Evolutionary conservation across 2,113 vertebrate species (phyloP), one percentile per base, ranked within the genome.

Genomic region (Hippocampus mohnikei): DNA sequence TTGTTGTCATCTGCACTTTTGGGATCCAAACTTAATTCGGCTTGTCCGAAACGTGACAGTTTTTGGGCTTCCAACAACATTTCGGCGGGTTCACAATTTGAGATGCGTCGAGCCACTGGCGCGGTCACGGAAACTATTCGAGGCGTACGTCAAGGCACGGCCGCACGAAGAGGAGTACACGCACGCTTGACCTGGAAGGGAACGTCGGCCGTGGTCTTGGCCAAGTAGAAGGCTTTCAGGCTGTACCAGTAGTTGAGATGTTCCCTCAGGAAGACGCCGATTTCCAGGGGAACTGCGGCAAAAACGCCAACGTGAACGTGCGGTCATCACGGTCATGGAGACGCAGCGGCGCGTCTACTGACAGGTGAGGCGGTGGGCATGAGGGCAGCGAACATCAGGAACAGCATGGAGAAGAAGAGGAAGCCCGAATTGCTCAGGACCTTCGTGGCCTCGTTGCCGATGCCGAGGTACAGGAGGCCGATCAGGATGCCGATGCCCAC

Each of bases 331-430:
- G n/a, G 3, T 41, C 41, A 7, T 42, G 5, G 41, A 10, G 10
- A 42, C 41, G 41, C 2, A 10, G 20, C 1, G n/a, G 6, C 16
- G 10, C 12, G 44, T 2, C 44, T 12, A 79, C 96, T 96, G 92
- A 99, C 97, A 98, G 69, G 97, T 99, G 55, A 98, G 95, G 98
- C 95, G 0, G 97, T 98, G 69, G 97, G 97, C 96, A 98, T 98
- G 67, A 98, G 93, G 0, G 96, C 97, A 0, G 96, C 96, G 0
- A 98, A 99, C 96, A 98, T 98, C 74, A 99, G 94, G 91, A 98
- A 99, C 53, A 99, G 91, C 95, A 99, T 97, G 91, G 97, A 99
- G 92, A 98, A 97, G 93, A 98, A 99, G 74, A 99, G 95, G 88
- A 97, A 99, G 66, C 96, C 97, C 0, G 95, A 97, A 92, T 98